Evolutionary conservation across 2,888 invertebrate species (phyloP), one percentile per base, ranked within the genome.

Genomic region (Anorthoa munda): DNA sequence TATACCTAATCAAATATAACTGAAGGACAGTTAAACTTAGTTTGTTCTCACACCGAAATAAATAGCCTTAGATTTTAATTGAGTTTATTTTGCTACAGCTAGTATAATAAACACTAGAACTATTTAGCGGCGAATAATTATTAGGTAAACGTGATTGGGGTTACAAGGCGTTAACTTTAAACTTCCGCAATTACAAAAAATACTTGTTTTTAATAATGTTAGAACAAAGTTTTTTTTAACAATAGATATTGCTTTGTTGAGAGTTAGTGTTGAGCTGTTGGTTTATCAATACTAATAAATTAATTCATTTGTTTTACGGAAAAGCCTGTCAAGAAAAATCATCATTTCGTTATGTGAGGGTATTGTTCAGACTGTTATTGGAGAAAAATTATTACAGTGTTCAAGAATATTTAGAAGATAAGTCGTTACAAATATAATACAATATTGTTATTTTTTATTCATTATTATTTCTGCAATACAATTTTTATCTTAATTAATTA

Each of bases 171-270:
- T 58, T 50, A n/a, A 58, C 4, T 48, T 21, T 39, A n/a, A 72
- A 58, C 50, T 58, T 72, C 71, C 58, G 56, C 58, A 26, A 72
- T 72, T 15, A 21, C 17, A 15, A 46, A 50, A 58, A 58, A 74
- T 23, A 15, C 39, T 39, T 23, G 18, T 4, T 50, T 50, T 45
- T 17, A 21, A 45, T n/a, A 45, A 45, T 21, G n/a, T 26, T 15
- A 48, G 9, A 65, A 48, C 21, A 45, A 15, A 15, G 5, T 7
- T 26, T n/a, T n/a, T 31, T 46, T 46, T 1, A 31, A 55, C 15
- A 68, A 51, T 51, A 51, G 4, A 18, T 58, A 18, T 31, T 23
- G n/a, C 5, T 21, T 21, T 31, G 26, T 18, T n/a, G 26, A 51
- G 17, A 70, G 9, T 26, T 45, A 12, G 15, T 59, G n/a, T 50